Conservation (phyloP, 2,888 invertebrate genomes). For the Parascotia fuliginaria region DNA sequence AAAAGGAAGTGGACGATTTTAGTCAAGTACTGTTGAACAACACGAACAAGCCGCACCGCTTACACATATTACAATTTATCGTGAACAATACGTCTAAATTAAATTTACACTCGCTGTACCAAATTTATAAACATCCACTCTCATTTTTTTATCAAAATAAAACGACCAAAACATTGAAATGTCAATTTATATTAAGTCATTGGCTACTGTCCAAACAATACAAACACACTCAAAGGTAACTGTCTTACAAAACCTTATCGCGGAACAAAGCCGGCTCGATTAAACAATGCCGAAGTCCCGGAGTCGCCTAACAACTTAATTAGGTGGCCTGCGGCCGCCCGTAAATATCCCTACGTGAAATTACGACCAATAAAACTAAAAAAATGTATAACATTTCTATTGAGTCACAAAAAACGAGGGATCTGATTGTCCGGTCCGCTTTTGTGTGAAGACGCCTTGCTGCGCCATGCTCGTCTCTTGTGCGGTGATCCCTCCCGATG, state of each 20-base stretch:
- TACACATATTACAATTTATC: constrained; percentile 17
- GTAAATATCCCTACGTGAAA: constrained; percentile 84
- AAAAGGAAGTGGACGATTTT: constrained; percentile 61
- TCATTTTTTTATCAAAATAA: constrained; percentile 22
- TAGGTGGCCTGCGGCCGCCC: constrained; percentile 82
- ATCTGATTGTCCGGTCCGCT: constrained; percentile 79
- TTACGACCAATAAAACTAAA: constrained; percentile 84
- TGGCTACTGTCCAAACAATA: constrained; percentile 76
- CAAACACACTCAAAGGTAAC: constrained; percentile 62
- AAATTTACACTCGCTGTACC: neutral
- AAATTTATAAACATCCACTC: constrained; percentile 6
- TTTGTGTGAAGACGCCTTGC: constrained; percentile 80
- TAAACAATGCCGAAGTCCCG: constrained; percentile 77
- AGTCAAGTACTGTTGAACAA: constrained; percentile 48
- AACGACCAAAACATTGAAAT: constrained; percentile 38
- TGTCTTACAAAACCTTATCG: constrained; percentile 69
- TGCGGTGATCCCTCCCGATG: constrained; percentile 36
- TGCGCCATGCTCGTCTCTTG: constrained; percentile 58
- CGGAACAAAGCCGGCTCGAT: constrained; percentile 68
- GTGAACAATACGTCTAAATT: neutral
- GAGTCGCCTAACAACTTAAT: constrained; percentile 84
- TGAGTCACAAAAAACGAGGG: constrained; percentile 80
- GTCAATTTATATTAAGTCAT: constrained; percentile 51
- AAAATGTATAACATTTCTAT: constrained; percentile 85
- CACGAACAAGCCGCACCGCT: neutral